Conservation (phyloP, 2,113 vertebrate genomes). For the Mustela nigripes region DNA sequence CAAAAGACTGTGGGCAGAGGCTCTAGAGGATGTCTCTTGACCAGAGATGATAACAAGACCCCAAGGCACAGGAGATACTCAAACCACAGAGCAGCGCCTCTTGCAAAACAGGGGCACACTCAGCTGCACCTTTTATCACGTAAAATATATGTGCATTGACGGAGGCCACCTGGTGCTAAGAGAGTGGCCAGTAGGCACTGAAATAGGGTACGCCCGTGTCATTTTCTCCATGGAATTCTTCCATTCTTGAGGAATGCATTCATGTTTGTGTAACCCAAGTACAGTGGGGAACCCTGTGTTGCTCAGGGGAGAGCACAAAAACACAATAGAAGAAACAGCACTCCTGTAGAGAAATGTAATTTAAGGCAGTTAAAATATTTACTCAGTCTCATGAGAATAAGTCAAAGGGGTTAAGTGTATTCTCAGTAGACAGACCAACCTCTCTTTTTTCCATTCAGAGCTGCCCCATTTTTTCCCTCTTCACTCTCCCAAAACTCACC, state of each 20-base stretch:
- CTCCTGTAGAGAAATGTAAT: background rate
- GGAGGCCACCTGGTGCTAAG: background rate
- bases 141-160: background rate
- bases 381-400: background rate
- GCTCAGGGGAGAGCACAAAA: conserved; percentile 14
- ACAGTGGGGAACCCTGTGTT: background rate
- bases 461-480: background rate
- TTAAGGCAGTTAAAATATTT: conserved; percentile 46
- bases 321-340: background rate
- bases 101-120: background rate
- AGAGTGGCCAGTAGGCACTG: background rate
- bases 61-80: background rate
- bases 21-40: background rate
- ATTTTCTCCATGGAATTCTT: background rate
- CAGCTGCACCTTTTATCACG: background rate
- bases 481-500: background rate
- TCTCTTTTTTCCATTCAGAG: background rate
- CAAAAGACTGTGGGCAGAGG: background rate
- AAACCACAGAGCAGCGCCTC: background rate
- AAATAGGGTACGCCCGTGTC: background rate
- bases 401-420: background rate
- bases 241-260: background rate
- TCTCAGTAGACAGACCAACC: background rate
- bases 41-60: background rate
- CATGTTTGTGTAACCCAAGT: background rate